phyloP scores from a whole-genome alignment of 1,140 invertebrate species.

The fruit fly (Drosophila melanogaster) region DNA sequence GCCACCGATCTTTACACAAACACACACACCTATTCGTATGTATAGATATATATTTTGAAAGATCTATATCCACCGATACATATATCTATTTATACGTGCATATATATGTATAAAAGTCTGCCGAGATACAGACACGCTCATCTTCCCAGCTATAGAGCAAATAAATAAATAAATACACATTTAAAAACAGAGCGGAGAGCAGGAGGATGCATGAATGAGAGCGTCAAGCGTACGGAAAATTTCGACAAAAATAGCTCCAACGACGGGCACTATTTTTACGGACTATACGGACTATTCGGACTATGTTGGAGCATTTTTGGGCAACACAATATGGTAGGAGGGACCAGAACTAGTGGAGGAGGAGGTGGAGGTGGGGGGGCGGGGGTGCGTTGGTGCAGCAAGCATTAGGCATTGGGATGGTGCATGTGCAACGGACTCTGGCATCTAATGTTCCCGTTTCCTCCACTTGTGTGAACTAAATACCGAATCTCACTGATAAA shows the following conservation, averaged over 20 bases:
- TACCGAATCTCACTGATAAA: conserved; percentile 34
- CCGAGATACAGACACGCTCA: conserved; percentile 38
- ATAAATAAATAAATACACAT: conserved; percentile 76
- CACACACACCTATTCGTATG: conserved; percentile 2
- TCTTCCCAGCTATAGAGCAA: conserved; percentile 36
- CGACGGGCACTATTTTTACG: conserved; percentile 78
- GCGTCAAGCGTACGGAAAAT: conserved; percentile 77
- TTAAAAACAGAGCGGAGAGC: conserved; percentile 49
- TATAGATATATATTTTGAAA: conserved; percentile 12
- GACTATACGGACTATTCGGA: conserved; percentile 54
- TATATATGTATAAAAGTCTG: conserved; percentile 32
- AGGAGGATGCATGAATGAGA: conserved; percentile 67
- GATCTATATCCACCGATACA: conserved; percentile 25
- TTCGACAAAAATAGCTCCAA: conserved; percentile 75
- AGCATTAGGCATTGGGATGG: not conserved
- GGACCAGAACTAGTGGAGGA: not conserved
- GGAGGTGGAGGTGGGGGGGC: too few relatives aligned
- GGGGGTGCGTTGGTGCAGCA: too few relatives aligned
- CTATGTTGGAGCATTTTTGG: conserved; percentile 65
- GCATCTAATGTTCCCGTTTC: conserved; percentile 49
- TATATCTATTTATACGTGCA: conserved; percentile 35
- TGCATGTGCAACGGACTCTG: conserved; percentile 39
- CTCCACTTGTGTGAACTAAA: conserved; percentile 49
- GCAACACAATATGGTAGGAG: conserved; percentile 28
- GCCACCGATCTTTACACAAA: conserved; percentile 7